phyloP scores from a whole-genome alignment of 2,797 vertebrate species.

The Propithecus deckenii region DNA sequence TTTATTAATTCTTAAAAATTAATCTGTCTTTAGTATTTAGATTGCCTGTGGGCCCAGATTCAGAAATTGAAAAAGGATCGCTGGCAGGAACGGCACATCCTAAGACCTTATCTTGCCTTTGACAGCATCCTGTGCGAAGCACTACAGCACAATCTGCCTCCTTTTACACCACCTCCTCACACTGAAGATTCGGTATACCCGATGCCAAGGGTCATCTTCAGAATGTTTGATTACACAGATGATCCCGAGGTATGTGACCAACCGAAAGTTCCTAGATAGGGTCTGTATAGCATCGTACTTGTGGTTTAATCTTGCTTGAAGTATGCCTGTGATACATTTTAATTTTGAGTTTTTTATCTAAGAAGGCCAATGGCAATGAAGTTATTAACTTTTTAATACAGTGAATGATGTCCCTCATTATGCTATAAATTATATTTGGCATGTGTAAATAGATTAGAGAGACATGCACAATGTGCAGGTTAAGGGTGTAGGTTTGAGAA shows the following conservation, averaged over 20 bases:
- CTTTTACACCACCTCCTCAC: conserved; percentile 96
- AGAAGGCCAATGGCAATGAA: neutral
- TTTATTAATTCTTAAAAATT: conserved; percentile 64
- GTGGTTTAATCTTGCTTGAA: neutral
- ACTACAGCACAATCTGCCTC: conserved; percentile 97
- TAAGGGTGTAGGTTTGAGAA: neutral
- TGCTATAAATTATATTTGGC: neutral
- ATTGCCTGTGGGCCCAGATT: conserved; percentile 98
- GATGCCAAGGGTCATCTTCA: conserved; percentile 94
- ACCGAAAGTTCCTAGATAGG: neutral
- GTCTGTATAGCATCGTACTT: neutral
- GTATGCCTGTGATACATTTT: neutral
- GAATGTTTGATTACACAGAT: conserved; percentile 99
- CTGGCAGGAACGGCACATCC: conserved; percentile 98
- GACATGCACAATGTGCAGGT: neutral
- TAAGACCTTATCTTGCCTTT: conserved; percentile 97
- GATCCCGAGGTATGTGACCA: conserved; percentile 92
- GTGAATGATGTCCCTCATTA: neutral
- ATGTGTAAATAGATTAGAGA: neutral
- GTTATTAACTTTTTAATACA: neutral
- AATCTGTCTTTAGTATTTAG: conserved; percentile 91
- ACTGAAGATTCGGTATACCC: conserved; percentile 94
- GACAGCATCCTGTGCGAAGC: conserved; percentile 99
- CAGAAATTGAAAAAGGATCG: conserved; percentile 98
- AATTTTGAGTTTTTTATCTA: neutral